Base-by-base conservation (phyloP, 2,888 invertebrate genomes). In the Altica lythri region DNA sequence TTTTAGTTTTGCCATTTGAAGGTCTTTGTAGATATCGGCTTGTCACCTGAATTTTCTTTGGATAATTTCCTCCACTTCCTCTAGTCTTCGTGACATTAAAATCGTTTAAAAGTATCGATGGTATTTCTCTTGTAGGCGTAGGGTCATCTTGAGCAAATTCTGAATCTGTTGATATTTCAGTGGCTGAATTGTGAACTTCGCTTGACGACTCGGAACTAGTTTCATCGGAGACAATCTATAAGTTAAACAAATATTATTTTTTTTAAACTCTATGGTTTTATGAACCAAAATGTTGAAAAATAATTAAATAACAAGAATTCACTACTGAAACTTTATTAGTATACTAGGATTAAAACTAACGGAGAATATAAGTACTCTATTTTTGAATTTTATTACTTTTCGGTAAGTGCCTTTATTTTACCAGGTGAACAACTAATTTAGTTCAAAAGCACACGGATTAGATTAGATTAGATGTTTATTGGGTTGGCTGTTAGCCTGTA, bases 81-180 rank as follows among this genome's bases (percentile, higher is more conserved):
- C 81, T 72, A 1, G 75, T 77, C 68, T 83, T 85, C 17, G 81
- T 79, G 47, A 84, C 78, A 67, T 80, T 79, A 14, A 80, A 77
- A 66, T 89, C 88, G 69, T 88, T 86, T 59, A 88, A 84, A 45
- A 88, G 81, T 53, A 91, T 90, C 61, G 88, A 85, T 8, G 92
- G 92, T 17, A 88, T 83, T 60, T 87, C 85, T 46, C 86, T 83
- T 1, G 85, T 85, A 14, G 88, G 88, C 0, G 83, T 83, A 12
- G 78, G 78, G 32, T 87, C 88, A 69, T 92, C 92, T 60, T 90
- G 87, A 61, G 91, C 93, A 71, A 94, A 93, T 78, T 94, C 93
- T 17, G 93, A 93, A 78, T 94, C 93, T 0, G 93, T 93, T 40
- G 92, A 92, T 66, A 93, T 93, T 80, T 93, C 93, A 1, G 93